Evolutionary conservation across 2,797 vertebrate species (phyloP).

Genomic region (Helostoma temminkii): DNA sequence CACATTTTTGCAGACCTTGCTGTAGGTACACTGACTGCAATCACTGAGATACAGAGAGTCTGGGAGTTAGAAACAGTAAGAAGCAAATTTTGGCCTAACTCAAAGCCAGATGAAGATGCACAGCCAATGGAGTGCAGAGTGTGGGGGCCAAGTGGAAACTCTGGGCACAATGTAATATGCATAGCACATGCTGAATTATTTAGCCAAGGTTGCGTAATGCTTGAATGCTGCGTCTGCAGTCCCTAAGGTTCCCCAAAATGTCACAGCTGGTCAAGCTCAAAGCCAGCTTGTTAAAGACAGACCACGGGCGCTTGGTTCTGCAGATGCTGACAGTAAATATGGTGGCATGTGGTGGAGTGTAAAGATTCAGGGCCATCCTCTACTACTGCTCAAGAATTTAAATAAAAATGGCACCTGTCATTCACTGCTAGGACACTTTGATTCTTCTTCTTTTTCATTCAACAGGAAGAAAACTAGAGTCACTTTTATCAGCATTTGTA

Average conservation of each 20-base stretch:
- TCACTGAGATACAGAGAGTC: neutral
- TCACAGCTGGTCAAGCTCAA: constrained; percentile 73
- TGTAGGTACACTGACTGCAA: neutral
- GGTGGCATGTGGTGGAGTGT: constrained; percentile 10
- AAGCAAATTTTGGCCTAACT: constrained; percentile 14
- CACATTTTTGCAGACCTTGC: neutral
- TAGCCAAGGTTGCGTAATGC: constrained; percentile 64
- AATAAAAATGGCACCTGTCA: constrained; percentile 42
- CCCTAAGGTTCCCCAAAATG: constrained; percentile 59
- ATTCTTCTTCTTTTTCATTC: constrained; percentile 13
- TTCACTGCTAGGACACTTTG: neutral
- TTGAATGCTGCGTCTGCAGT: constrained; percentile 50
- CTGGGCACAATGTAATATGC: constrained; percentile 67
- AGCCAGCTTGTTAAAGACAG: constrained; percentile 58
- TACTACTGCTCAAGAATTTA: constrained; percentile 2
- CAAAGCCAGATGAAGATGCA: constrained; percentile 36
- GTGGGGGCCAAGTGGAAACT: constrained; percentile 43
- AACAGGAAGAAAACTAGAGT: constrained; percentile 7
- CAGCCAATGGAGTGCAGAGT: constrained; percentile 40
- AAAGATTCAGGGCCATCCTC: constrained; percentile 7
- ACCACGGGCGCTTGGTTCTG: constrained; percentile 36
- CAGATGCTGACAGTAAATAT: constrained; percentile 44
- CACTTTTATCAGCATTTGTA: neutral
- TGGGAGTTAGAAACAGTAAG: neutral
- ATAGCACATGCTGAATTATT: constrained; percentile 71